These are phyloP conservation scores for Galbula dea DNA, from an alignment of 2,113 vertebrate genomes.

Conservation along the genomic window DNA sequence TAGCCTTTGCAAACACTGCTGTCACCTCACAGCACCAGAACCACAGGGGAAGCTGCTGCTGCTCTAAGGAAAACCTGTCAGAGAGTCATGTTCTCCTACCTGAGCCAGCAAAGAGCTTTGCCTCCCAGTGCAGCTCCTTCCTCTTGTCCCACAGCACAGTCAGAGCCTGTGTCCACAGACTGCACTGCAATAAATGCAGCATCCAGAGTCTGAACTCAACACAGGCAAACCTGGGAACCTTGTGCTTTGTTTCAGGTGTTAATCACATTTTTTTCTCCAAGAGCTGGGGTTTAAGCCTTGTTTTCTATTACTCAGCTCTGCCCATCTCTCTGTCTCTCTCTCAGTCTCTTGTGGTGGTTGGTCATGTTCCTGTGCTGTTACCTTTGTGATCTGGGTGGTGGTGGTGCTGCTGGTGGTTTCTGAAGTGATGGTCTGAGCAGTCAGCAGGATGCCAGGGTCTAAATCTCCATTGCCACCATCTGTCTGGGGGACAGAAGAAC, in stretches of 20 bases:
- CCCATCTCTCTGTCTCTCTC: background rate
- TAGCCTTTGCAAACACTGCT: background rate
- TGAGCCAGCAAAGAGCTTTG: background rate
- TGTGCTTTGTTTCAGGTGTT: background rate
- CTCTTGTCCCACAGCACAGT: background rate
- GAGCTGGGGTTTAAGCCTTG: background rate
- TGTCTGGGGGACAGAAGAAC: constrained; percentile 73
- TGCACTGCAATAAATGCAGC: background rate
- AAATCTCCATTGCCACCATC: constrained; percentile 81
- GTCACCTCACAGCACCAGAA: rapidly evolving
- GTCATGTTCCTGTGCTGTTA: background rate
- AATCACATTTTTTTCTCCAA: background rate
- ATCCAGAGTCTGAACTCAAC: background rate
- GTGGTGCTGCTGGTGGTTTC: constrained; percentile 97
- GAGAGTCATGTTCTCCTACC: background rate
- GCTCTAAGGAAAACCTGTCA: background rate
- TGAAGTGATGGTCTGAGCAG: constrained; percentile 96
- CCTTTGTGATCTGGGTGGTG: constrained; percentile 99
- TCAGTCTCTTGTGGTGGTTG: rapidly evolving
- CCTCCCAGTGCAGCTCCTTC: background rate
- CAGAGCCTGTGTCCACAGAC: background rate
- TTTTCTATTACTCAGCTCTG: background rate
- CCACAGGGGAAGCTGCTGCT: background rate
- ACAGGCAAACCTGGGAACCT: background rate
- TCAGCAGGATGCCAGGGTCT: constrained; percentile 88